A percentile compares a stretch with the other conserved stretches of the same genome.
Evolutionary conservation across 2,797 vertebrate genomes (phyloP).

Genomic region (Tenualosa thibaudeaui): DNA sequence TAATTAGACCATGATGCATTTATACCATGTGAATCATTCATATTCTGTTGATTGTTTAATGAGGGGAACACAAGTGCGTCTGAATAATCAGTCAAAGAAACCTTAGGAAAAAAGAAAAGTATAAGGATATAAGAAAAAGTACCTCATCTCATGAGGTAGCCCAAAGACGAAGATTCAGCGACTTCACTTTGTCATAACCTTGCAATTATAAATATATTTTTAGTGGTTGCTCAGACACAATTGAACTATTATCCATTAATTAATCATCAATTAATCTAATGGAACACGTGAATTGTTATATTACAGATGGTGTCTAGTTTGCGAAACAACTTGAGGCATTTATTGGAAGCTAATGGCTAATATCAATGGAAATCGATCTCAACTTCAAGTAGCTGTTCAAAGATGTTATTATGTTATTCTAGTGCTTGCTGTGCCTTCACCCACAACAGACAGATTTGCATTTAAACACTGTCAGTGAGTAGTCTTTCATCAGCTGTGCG

Average conservation of each 20-base stretch:
- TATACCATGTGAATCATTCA: constrained; percentile 9
- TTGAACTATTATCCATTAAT: no score
- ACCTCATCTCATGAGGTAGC: background rate
- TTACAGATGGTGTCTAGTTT: background rate
- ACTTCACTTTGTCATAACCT: background rate
- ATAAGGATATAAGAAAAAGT: background rate
- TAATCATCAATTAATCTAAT: no score
- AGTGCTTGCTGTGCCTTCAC: background rate
- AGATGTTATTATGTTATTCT: background rate
- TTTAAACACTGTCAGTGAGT: background rate
- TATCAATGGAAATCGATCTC: background rate
- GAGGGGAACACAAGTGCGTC: background rate
- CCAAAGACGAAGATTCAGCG: background rate
- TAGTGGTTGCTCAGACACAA: background rate
- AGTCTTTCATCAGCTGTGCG: background rate
- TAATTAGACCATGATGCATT: constrained; percentile 24
- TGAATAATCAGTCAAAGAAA: constrained; percentile 15
- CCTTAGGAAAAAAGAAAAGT: background rate
- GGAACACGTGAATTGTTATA: no score
- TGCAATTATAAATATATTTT: background rate
- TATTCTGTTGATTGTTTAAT: constrained; percentile 24
- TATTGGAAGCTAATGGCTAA: background rate
- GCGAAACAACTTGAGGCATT: background rate
- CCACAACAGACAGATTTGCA: constrained; percentile 10
- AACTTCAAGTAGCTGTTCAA: background rate